Conservation (phyloP, 2,113 vertebrate genomes). For the Triplophysa rosa region DNA sequence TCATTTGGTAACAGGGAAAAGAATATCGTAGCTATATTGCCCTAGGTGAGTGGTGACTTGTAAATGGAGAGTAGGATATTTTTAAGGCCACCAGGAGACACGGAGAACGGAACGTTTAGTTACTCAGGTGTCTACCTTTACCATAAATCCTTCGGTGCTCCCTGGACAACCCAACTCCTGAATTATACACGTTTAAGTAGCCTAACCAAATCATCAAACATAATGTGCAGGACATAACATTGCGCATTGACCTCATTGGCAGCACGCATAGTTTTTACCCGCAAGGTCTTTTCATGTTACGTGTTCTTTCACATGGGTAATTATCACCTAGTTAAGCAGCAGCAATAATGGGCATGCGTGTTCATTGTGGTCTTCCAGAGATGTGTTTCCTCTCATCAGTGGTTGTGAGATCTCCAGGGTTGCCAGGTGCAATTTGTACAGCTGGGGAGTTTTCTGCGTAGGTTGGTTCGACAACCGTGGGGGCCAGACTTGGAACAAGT, state of each 20-base stretch:
- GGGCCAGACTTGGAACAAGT: constrained; percentile 48
- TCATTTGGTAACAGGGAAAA: constrained; percentile 80
- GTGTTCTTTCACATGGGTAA: constrained; percentile 11
- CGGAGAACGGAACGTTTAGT: constrained; percentile 3
- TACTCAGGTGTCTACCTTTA: constrained; percentile 20
- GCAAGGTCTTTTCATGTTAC: neutral
- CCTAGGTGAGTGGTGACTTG: constrained; percentile 66
- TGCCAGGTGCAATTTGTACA: constrained; percentile 40
- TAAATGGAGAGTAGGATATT: constrained; percentile 62
- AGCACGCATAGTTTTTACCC: neutral
- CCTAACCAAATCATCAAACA: constrained; percentile 16
- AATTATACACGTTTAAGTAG: neutral
- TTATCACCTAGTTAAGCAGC: constrained; percentile 18
- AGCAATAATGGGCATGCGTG: neutral
- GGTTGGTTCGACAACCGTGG: constrained; percentile 58
- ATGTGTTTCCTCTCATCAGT: neutral
- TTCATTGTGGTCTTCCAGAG: constrained; percentile 7
- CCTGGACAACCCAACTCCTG: neutral
- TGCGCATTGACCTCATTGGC: constrained; percentile 3
- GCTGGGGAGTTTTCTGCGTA: constrained; percentile 50
- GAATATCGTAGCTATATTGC: constrained; percentile 71
- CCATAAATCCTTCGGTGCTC: constrained; percentile 5
- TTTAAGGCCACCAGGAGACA: constrained; percentile 63
- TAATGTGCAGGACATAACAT: constrained; percentile 3
- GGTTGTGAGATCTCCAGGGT: neutral